A percentile compares a stretch with the other conserved stretches of the same genome.
Evolutionary conservation across 2,888 invertebrate species (phyloP).

Genomic region (Phrixothrix hirtus): DNA sequence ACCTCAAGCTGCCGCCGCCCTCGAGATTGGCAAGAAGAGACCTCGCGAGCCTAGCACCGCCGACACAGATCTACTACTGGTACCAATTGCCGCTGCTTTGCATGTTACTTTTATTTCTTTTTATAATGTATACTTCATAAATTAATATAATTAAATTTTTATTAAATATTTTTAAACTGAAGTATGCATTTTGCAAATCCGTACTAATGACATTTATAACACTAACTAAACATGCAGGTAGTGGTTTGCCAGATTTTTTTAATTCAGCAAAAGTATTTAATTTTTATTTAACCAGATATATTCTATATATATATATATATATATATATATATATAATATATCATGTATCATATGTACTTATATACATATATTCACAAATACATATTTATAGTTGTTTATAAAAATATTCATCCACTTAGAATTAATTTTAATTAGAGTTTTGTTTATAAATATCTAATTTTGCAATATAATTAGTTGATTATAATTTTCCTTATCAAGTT

Average conservation of each 20-base stretch:
- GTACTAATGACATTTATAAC: constrained; percentile 20
- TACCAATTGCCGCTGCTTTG: constrained; percentile 71
- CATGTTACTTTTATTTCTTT: constrained; percentile 59
- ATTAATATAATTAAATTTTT: background rate
- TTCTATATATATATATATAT: background rate
- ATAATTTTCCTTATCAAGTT: too few species aligned
- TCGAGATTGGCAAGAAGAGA: constrained; percentile 95
- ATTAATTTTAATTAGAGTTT: too few species aligned
- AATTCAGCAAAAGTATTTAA: background rate
- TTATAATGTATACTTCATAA: constrained; percentile 27
- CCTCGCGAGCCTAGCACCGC: constrained; percentile 75
- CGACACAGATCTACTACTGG: constrained; percentile 92
- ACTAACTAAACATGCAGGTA: constrained; percentile 33
- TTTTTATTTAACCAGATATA: too few species aligned
- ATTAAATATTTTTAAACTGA: constrained; percentile 6
- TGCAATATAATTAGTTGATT: too few species aligned
- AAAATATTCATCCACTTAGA: too few species aligned
- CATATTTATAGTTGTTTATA: too few species aligned
- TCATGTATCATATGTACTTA: background rate
- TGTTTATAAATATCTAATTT: too few species aligned
- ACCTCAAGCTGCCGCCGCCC: constrained; percentile 68
- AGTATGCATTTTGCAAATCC: constrained; percentile 22
- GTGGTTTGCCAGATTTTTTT: constrained; percentile 30
- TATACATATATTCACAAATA: too few species aligned
- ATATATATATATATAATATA: background rate